Conservation (phyloP, 2,888 invertebrate genomes). For the Rhorus exstirpatorius region DNA sequence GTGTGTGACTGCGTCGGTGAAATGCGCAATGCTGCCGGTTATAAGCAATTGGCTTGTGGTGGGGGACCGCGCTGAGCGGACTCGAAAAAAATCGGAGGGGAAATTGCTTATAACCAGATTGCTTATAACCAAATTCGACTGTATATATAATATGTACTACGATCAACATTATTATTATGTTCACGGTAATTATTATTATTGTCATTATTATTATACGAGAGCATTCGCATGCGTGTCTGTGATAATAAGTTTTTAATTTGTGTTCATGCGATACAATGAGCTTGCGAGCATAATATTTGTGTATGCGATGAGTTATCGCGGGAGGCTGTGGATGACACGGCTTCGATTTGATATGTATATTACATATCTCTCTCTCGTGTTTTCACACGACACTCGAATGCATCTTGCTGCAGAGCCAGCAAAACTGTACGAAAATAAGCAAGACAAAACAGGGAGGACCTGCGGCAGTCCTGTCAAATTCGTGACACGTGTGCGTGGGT, state of each 20-base stretch:
- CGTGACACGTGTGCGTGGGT: conserved; percentile 20
- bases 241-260: conserved; percentile 71
- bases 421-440: neutral
- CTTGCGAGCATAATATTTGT: conserved; percentile 20
- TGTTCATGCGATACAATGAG: conserved; percentile 58
- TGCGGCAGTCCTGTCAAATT: neutral
- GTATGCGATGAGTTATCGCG: conserved; percentile 20
- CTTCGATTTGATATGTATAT: neutral
- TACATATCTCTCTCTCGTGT: neutral
- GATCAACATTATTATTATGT: neutral
- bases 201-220: conserved; percentile 47
- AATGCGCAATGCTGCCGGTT: too few species aligned
- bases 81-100: too few species aligned
- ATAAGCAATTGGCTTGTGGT: too few species aligned
- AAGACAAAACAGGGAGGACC: neutral
- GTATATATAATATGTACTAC: too few species aligned
- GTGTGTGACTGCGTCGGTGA: too few species aligned
- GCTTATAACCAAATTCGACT: too few species aligned
- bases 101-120: too few species aligned
- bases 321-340: neutral
- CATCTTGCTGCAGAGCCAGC: neutral
- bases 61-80: too few species aligned
- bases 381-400: neutral
- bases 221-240: conserved; percentile 68
- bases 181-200: neutral